phyloP scores from a whole-genome alignment of 2,888 invertebrate species.

The Aplocera efformata region DNA sequence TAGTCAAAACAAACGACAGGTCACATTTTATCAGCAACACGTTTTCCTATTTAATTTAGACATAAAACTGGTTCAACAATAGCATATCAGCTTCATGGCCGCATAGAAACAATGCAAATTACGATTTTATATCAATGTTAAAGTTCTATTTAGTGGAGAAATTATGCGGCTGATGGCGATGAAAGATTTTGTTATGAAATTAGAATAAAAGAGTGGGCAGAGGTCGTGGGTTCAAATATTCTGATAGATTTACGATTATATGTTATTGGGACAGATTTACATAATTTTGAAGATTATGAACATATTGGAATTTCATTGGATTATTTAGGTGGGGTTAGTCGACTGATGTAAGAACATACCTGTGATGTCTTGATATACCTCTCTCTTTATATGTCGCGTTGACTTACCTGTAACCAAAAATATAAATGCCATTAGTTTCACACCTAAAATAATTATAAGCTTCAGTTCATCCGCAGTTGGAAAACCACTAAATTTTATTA shows the following conservation, averaged over 20 bases:
- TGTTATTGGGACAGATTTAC: too few relatives aligned
- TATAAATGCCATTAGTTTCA: not conserved
- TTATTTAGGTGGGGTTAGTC: too few relatives aligned
- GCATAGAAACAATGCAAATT: constrained; percentile 21
- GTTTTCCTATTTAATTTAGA: constrained; percentile 30
- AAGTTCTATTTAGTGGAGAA: constrained; percentile 4
- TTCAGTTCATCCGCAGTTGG: not conserved
- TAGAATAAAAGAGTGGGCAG: constrained; percentile 1
- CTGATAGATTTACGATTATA: not conserved
- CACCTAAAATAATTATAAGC: not conserved
- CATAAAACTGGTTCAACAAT: constrained; percentile 28
- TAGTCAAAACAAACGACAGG: constrained; percentile 9
- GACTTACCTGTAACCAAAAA: constrained; percentile 31
- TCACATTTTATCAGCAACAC: constrained; percentile 24
- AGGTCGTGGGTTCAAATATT: constrained; percentile 4
- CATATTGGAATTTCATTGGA: too few relatives aligned
- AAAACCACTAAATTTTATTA: too few relatives aligned
- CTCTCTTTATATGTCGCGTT: not conserved
- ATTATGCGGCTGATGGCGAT: constrained; percentile 8
- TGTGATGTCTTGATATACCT: too few relatives aligned
- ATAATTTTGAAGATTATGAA: too few relatives aligned
- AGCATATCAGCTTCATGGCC: constrained; percentile 22
- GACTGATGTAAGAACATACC: too few relatives aligned
- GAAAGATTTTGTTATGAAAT: constrained; percentile 9
- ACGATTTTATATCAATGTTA: constrained; percentile 13